Evolutionary conservation across 2,113 vertebrate genomes (phyloP), one percentile per base, ranked within the genome.

Genomic region (Erpornis zantholeuca): DNA sequence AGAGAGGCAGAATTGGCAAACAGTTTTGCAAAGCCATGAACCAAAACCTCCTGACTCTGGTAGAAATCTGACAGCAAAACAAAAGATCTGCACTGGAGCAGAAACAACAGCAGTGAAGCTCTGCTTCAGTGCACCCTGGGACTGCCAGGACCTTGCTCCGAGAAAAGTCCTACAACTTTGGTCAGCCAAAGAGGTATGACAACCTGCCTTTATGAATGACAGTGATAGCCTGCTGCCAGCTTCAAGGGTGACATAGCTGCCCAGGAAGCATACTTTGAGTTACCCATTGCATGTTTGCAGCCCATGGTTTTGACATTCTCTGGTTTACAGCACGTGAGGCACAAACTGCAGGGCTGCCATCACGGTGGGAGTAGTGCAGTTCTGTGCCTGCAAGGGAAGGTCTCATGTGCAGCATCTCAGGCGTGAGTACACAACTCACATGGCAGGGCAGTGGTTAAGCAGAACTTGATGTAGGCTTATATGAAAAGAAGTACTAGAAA

Each of bases 271-370:
- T 56, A 6, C 5, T 59, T 22, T 22, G 49, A 2, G 5, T 20
- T 64, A 52, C 20, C 11, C 14, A 10, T 53, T 19, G 13, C 0
- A 0, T 36, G 9, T 57, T 63, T 84, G 20, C 28, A 66, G 15
- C 5, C 20, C 2, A 1, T 50, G 35, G 16, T 76, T 78, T 60
- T 50, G 10, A 16, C 42, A 12, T 59, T 81, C 17, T 83, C 60
- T 66, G 49, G 7, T 59, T 83, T 81, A n/a, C 9, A 18, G 27
- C 23, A 14, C 1, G 2, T 2, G 36, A 12, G 50, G 50, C 54
- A 42, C 36, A 65, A 69, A 53, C 7, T 13, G 19, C 18, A 52
- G 19, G 13, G 42, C 17, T 77, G 29, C 28, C 2, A 1, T 24
- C 5, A 2, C 6, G 29, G 18, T 29, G 27, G 57, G n/a, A 80